Percentiles rank a stretch among this genome's conserved stretches.
These are phyloP conservation scores for Monochamus saltuarius DNA, from an alignment of 1,140 invertebrate genomes.

Conservation along the genomic window DNA sequence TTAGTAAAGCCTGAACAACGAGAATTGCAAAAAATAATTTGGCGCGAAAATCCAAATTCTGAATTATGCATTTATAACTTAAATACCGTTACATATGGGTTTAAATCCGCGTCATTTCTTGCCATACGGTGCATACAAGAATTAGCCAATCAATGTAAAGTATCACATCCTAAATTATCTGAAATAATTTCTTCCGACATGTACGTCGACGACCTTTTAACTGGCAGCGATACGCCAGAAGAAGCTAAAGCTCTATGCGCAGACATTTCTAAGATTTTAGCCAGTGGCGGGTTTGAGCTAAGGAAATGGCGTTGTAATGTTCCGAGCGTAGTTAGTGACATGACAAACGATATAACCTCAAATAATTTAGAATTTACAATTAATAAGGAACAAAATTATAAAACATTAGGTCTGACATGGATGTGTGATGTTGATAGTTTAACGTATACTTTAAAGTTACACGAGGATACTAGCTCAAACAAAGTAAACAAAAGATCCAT, in stretches of 20 bases:
- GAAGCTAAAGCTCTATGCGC: neutral
- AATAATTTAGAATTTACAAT: neutral
- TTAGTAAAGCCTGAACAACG: neutral
- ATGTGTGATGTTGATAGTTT: constrained; percentile 3
- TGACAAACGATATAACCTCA: no score
- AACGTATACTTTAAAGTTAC: neutral
- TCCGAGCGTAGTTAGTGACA: neutral
- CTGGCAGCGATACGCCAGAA: constrained; percentile 6
- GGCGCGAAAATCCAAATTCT: neutral
- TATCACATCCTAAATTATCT: neutral
- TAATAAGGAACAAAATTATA: constrained; percentile 2
- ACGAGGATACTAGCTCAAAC: neutral
- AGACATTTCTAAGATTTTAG: constrained; percentile 6
- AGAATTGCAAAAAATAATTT: no score
- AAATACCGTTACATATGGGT: neutral
- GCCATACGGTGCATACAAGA: constrained; percentile 9
- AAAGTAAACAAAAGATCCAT: constrained; percentile 27
- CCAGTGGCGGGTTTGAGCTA: constrained; percentile 6
- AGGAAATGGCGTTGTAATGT: constrained; percentile 9
- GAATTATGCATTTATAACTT: neutral
- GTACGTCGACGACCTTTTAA: constrained; percentile 18
- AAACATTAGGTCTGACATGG: constrained; percentile 22
- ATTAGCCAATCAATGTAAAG: neutral
- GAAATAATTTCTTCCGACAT: constrained; percentile 7
- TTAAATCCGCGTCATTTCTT: constrained; percentile 5